These are phyloP conservation scores for Entelurus aequoreus DNA, from an alignment of 2,113 vertebrate species.

Conservation along the genomic window DNA sequence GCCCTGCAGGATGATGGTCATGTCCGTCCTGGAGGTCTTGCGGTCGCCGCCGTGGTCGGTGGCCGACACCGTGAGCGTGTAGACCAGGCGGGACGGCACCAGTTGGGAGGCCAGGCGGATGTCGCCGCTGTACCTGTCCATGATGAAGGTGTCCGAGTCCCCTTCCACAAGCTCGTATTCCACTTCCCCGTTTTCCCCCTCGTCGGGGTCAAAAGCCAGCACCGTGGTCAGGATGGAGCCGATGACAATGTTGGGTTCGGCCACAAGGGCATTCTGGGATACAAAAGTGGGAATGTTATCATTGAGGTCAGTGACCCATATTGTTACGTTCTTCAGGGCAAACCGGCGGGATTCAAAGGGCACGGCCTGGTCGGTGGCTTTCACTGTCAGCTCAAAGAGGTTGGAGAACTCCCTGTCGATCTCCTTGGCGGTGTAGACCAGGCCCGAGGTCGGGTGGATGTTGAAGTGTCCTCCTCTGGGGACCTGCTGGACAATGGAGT, in stretches of 20 bases:
- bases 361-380: conserved; percentile 89
- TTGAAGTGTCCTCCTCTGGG: conserved; percentile 88
- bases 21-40: conserved; percentile 82
- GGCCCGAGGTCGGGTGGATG: conserved; percentile 80
- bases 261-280: conserved; percentile 88
- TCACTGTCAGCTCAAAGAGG: conserved; percentile 90
- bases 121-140: conserved; percentile 94
- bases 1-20: conserved; percentile 89
- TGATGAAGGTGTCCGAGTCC: conserved; percentile 86
- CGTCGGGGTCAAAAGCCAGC: conserved; percentile 88
- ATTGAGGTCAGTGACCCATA: conserved; percentile 91
- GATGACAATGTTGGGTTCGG: conserved; percentile 83
- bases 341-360: conserved; percentile 84
- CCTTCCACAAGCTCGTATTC: conserved; percentile 91
- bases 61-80: conserved; percentile 87
- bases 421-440: conserved; percentile 81
- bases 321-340: conserved; percentile 92
- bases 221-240: conserved; percentile 90
- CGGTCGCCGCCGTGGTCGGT: conserved; percentile 87
- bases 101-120: conserved; percentile 84
- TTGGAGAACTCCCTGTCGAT: conserved; percentile 94
- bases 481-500: conserved; percentile 86
- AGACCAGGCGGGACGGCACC: conserved; percentile 82
- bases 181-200: conserved; percentile 90
- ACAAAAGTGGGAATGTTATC: conserved; percentile 90